Percentiles rank a stretch among this genome's conserved stretches.
These are phyloP conservation scores for Xiphophorus couchianus DNA, from an alignment of 2,113 vertebrate species.

Conservation along the genomic window DNA sequence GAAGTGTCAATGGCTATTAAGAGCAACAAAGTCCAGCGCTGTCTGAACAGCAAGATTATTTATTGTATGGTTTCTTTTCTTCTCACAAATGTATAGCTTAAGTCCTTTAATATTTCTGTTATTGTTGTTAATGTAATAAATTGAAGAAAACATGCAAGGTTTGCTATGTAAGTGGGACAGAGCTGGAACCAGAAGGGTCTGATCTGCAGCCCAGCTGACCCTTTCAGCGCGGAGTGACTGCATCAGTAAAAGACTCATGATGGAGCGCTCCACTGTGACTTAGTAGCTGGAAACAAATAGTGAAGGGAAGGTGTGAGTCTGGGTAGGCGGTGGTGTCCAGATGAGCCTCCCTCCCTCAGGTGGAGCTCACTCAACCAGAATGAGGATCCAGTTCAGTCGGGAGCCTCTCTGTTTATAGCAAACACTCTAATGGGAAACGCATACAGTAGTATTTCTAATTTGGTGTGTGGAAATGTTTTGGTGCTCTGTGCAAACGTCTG, in stretches of 20 bases:
- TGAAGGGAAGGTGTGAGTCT: constrained; percentile 31
- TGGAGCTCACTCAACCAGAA: constrained; percentile 17
- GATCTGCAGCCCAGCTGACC: neutral
- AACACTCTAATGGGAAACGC: neutral
- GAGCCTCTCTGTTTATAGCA: constrained; percentile 15
- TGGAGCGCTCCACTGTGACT: constrained; percentile 48
- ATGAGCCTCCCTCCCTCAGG: constrained; percentile 2
- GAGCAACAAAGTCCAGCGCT: too few relatives aligned
- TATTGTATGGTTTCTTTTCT: too few relatives aligned
- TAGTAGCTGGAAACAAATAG: constrained; percentile 41
- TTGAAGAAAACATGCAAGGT: neutral
- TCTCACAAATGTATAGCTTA: too few relatives aligned
- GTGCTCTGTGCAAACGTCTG: neutral
- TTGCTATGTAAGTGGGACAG: neutral
- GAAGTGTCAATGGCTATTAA: too few relatives aligned
- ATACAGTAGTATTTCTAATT: neutral
- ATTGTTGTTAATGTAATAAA: neutral
- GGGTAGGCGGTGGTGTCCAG: constrained; percentile 7
- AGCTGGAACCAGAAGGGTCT: neutral
- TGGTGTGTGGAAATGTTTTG: neutral
- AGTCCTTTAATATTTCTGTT: too few relatives aligned
- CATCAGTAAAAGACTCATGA: constrained; percentile 28
- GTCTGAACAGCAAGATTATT: too few relatives aligned
- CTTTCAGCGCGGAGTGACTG: constrained; percentile 3
- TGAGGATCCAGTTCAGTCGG: neutral